phyloP scores from a whole-genome alignment of 92 coral and sea anemone species.

The Epizoanthus stellaris region DNA sequence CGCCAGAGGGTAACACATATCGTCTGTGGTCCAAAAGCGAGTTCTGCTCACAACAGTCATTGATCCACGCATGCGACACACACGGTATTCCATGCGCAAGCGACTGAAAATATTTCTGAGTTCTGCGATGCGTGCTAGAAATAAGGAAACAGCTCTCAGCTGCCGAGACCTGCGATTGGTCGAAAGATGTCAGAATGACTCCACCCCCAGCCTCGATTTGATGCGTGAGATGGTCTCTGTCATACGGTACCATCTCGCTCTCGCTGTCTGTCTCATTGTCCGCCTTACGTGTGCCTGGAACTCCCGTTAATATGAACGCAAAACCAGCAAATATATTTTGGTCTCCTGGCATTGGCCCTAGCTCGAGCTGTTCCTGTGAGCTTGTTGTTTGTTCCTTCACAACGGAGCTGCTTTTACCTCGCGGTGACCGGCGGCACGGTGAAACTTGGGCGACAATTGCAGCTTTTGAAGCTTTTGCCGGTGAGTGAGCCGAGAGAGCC shows the following conservation, averaged over 20 bases:
- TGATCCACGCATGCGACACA: conserved; percentile 88
- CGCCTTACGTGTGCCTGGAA: conserved; percentile 41
- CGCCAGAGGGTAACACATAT: conserved; percentile 88
- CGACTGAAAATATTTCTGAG: conserved; percentile 91
- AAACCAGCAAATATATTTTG: conserved; percentile 83
- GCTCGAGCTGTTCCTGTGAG: conserved; percentile 25
- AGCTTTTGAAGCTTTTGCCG: conserved; percentile 15
- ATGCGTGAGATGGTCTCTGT: conserved; percentile 64
- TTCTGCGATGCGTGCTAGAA: conserved; percentile 82
- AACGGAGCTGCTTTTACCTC: conserved; percentile 39
- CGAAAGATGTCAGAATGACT: conserved; percentile 70
- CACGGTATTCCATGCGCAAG: conserved; percentile 89
- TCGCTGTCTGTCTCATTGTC: conserved; percentile 77
- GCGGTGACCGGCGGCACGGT: conserved; percentile 66
- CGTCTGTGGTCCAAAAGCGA: conserved; percentile 61
- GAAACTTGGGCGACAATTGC: not conserved
- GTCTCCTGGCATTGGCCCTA: conserved; percentile 65
- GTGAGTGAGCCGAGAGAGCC: conserved; percentile 40
- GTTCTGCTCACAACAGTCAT: conserved; percentile 71
- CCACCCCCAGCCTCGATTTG: conserved; percentile 96
- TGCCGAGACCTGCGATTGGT: conserved; percentile 70
- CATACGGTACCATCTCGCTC: conserved; percentile 71
- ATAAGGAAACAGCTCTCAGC: conserved; percentile 78
- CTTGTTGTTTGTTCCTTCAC: not conserved
- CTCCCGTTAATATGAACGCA: conserved; percentile 86